Conservation (phyloP, 2,113 vertebrate genomes). For the Thymallus thymallus region DNA sequence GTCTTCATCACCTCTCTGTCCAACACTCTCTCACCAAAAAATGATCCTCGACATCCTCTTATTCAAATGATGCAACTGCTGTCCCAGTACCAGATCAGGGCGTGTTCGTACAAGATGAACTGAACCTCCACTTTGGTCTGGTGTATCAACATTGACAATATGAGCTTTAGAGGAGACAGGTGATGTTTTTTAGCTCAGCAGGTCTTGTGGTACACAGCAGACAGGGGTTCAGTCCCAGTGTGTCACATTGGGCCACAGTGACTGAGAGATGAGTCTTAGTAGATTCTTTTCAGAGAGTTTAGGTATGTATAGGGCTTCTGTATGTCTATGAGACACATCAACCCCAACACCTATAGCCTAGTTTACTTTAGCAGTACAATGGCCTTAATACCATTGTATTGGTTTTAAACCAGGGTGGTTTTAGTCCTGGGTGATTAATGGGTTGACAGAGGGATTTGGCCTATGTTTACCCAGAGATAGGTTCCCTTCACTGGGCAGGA, state of each 20-base stretch:
- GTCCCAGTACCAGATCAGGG: neutral
- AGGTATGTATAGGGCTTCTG: too few relatives aligned
- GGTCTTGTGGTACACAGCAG: neutral
- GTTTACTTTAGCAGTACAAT: neutral
- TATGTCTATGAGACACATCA: too few relatives aligned
- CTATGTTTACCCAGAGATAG: constrained; percentile 30
- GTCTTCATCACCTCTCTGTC: neutral
- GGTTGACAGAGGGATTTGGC: neutral
- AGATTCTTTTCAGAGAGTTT: neutral
- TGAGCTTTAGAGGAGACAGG: neutral
- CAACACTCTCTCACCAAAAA: too few relatives aligned
- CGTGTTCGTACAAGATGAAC: neutral
- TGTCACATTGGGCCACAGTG: neutral
- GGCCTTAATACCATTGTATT: neutral
- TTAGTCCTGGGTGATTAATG: constrained; percentile 15
- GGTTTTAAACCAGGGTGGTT: neutral
- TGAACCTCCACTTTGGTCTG: neutral
- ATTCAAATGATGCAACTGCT: constrained; percentile 19
- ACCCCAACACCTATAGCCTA: neutral
- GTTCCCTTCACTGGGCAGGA: constrained; percentile 29
- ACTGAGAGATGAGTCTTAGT: neutral
- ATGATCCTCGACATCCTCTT: constrained; percentile 12
- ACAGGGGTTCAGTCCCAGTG: too few relatives aligned
- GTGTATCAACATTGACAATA: neutral
- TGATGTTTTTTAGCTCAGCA: too few relatives aligned